Percentiles rank a stretch among this genome's conserved stretches.
Evolutionary conservation across 2,113 vertebrate species (phyloP).

Genomic region (Dicerorhinus sumatrensis): DNA sequence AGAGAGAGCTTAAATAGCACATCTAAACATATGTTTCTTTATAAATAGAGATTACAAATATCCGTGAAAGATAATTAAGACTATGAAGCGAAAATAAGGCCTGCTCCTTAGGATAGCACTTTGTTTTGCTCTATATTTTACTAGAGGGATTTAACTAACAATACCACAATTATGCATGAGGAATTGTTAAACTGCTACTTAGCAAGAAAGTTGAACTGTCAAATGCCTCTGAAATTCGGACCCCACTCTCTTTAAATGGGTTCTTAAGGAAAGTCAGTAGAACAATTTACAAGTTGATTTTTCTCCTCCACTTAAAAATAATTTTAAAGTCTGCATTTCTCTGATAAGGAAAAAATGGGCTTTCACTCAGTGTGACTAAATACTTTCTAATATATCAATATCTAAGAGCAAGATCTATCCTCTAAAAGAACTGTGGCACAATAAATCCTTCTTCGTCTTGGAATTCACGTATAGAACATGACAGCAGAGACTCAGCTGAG

Average conservation of each 20-base stretch:
- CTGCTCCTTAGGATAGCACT: neutral
- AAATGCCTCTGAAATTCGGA: neutral
- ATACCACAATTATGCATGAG: neutral
- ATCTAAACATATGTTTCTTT: neutral
- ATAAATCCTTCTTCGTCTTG: conserved; percentile 80
- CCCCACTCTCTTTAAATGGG: neutral
- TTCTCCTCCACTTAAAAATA: neutral
- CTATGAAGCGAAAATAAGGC: neutral
- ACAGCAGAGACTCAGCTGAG: conserved; percentile 72
- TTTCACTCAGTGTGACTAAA: conserved; percentile 61
- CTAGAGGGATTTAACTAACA: neutral
- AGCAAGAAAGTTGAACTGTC: neutral
- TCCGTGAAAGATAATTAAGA: neutral
- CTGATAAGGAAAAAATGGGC: conserved; percentile 57
- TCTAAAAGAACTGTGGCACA: conserved; percentile 47
- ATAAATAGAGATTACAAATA: neutral
- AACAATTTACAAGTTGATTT: conserved; percentile 31
- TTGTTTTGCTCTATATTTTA: conserved; percentile 14
- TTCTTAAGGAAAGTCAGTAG: neutral
- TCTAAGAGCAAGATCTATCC: conserved; percentile 43
- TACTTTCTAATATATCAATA: conserved; percentile 65
- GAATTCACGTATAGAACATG: conserved; percentile 67
- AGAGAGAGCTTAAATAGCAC: neutral
- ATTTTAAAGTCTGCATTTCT: conserved; percentile 68
- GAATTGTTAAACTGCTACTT: neutral